These are phyloP conservation scores for Drosophila quasianomalipes DNA, from an alignment of 2,888 invertebrate genomes.

Conservation along the genomic window DNA sequence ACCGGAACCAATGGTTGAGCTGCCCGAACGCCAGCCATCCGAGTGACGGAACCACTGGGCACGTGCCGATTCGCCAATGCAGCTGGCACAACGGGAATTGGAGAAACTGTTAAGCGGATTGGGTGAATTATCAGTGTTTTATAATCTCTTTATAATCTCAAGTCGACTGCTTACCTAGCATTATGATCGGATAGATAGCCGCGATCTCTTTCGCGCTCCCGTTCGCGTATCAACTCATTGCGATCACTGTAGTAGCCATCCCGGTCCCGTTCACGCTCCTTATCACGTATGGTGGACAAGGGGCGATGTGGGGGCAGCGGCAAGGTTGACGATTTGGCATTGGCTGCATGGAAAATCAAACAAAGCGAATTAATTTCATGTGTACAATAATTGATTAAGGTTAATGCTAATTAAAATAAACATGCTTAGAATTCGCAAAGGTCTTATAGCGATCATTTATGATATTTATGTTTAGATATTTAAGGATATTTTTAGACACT, in stretches of 20 bases:
- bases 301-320: conserved; percentile 91
- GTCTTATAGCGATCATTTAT: conserved; percentile 1
- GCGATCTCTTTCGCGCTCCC: conserved; percentile 91
- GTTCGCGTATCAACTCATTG: conserved; percentile 92
- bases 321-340: conserved; percentile 93
- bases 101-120: conserved; percentile 79
- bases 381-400: neutral
- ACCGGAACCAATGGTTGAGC: conserved; percentile 89
- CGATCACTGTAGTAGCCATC: conserved; percentile 96
- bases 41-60: conserved; percentile 96
- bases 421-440: conserved; percentile 21
- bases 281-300: conserved; percentile 86
- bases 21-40: conserved; percentile 93
- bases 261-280: conserved; percentile 88
- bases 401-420: conserved; percentile 18
- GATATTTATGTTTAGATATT: conserved; percentile 24
- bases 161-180: conserved; percentile 87
- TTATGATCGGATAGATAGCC: conserved; percentile 93
- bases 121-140: neutral
- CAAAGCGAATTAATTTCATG: neutral
- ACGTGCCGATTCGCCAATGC: conserved; percentile 95
- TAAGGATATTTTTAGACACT: conserved; percentile 26
- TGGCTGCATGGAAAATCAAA: conserved; percentile 85
- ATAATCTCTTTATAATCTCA: rapidly evolving
- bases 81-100: conserved; percentile 92